Base-by-base conservation (phyloP, 2,888 invertebrate species). In the Bugula neritina region DNA sequence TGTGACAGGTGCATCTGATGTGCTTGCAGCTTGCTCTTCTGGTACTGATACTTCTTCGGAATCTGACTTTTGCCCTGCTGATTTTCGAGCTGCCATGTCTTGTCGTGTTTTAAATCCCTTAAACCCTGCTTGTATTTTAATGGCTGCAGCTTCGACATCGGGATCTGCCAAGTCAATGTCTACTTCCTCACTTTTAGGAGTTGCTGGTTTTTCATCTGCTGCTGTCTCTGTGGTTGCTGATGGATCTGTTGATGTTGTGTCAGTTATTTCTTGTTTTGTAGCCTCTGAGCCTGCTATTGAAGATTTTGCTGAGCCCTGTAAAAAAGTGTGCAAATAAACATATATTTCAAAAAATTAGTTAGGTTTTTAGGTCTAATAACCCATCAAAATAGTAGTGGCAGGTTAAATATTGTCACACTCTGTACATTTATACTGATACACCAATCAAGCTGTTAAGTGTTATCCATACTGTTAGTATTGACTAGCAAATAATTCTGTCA, bases 41-140 rank as follows among this genome's bases (percentile, higher is more conserved):
- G n/a, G n/a, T 63, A 10, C 54, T 29, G 29, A 17, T 31, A 21
- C 71, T 31, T 35, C 54, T 2, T 71, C 57, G 21, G 55, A 29
- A 3, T n/a, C 69, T 54, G 54, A 35, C 21, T n/a, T 71, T 54
- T 54, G 52, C 21, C 27, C 27, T 17, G 43, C 25, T 29, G 63
- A 63, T 29, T 31, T 63, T 63, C 27, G 25, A 5, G 63, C 25
- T 27, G 63, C 21, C 63, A 79, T 72, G 52, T 78, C 79, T 70
- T 78, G 77, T 69, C 79, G 73, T 13, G 80, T 78, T 73, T 78
- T 77, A 73, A 77, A 79, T 25, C 80, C 81, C 73, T 78, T 78
- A 73, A 80, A 79, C 10, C 77, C 77, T 29, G 80, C 63, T 69
- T 71, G 73, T 71, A 74, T 74, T 70, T 72, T 73, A 17, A 70